Conservation (phyloP, 2,888 invertebrate species). For the Ferdinandea cuprea region DNA sequence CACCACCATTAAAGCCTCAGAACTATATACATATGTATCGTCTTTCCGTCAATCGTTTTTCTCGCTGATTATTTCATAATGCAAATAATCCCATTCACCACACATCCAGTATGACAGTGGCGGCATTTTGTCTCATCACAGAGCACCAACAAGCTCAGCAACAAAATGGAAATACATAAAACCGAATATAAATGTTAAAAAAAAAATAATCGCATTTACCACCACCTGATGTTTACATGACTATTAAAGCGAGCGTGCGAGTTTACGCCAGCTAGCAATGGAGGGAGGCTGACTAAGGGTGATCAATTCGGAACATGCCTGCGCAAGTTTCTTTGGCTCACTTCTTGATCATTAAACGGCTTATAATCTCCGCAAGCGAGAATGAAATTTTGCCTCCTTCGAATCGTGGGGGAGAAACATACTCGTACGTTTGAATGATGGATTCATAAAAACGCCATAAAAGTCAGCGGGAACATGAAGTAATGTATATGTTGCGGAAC, state of each 20-base stretch:
- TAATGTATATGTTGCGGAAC: conserved; percentile 8
- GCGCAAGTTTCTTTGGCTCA: conserved; percentile 27
- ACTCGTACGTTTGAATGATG: conserved; percentile 36
- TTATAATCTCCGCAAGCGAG: conserved; percentile 5
- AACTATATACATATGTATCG: too few species aligned
- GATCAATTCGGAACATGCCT: conserved; percentile 20
- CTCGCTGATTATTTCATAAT: conserved; percentile 27
- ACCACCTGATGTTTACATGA: conserved; percentile 57
- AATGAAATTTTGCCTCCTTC: neutral
- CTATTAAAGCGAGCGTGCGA: conserved; percentile 23
- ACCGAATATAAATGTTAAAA: conserved; percentile 19
- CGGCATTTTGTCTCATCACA: neutral
- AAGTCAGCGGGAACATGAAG: conserved; percentile 44
- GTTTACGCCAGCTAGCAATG: too few species aligned
- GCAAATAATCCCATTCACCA: conserved; percentile 47
- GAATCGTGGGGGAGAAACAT: neutral
- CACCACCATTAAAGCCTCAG: too few species aligned
- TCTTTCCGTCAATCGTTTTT: conserved; percentile 43
- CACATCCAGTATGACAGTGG: neutral
- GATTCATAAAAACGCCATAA: conserved; percentile 59
- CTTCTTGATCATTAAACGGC: conserved; percentile 34
- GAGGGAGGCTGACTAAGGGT: neutral
- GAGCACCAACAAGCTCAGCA: neutral
- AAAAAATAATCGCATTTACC: conserved; percentile 7
- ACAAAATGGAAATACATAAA: conserved; percentile 21